A percentile compares a stretch with the other conserved stretches of the same genome.
Evolutionary conservation across 2,113 vertebrate genomes (phyloP).

Genomic region (Emydocephalus ijimae): DNA sequence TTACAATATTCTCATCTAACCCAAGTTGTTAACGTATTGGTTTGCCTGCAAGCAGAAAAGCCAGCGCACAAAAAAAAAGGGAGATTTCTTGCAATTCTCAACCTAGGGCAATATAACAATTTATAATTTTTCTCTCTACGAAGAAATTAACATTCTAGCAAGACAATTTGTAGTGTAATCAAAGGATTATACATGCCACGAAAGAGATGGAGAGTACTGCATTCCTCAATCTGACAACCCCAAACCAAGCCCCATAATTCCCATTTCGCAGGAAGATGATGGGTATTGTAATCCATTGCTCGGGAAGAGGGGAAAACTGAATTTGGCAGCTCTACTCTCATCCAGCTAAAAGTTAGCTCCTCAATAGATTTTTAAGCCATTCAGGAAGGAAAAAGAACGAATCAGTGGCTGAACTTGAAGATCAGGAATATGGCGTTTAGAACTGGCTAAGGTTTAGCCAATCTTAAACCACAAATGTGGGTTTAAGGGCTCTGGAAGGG

Average conservation of each 20-base stretch:
- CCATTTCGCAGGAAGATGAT: not conserved
- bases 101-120: not conserved
- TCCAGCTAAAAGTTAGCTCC: not conserved
- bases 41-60: not conserved
- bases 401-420: not conserved
- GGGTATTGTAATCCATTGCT: not conserved
- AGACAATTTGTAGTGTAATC: not conserved
- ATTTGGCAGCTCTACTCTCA: not conserved
- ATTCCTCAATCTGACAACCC: not conserved
- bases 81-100: not conserved
- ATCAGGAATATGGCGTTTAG: not conserved
- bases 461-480: not conserved
- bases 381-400: not conserved
- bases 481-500: not conserved
- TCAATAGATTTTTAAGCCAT: not conserved
- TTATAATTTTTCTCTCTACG: not conserved
- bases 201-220: not conserved
- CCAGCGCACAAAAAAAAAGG: not conserved
- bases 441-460: not conserved
- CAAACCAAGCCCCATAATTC: not conserved
- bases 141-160: not conserved
- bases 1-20: not conserved
- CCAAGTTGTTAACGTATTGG: not conserved
- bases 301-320: accelerated
- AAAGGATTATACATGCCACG: not conserved